Evolutionary conservation across 1,140 invertebrate genomes (phyloP).

Genomic region (Drosophila littoralis): DNA sequence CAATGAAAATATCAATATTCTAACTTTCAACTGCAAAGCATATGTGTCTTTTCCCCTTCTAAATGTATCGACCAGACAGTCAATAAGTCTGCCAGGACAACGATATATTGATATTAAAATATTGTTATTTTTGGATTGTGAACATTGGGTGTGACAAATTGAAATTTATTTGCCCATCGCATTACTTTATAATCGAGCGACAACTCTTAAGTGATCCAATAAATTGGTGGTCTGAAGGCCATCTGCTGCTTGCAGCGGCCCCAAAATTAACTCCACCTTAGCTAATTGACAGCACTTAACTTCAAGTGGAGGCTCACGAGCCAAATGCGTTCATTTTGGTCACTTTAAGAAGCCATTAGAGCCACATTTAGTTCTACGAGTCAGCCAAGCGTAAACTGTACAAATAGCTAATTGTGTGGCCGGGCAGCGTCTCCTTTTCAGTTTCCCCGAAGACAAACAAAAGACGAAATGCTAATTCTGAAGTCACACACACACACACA

Average conservation of each 20-base stretch:
- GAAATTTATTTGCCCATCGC: background rate
- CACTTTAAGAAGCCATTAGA: slow-evolving; percentile 72
- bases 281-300: slow-evolving; percentile 56
- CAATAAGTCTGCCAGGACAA: too few relatives aligned
- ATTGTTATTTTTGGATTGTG: too few relatives aligned
- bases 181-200: background rate
- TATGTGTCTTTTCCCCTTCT: too few relatives aligned
- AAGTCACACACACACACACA: background rate
- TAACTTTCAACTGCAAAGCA: too few relatives aligned
- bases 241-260: background rate
- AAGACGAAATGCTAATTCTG: slow-evolving; percentile 63
- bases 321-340: slow-evolving; percentile 67
- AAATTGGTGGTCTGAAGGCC: slow-evolving; percentile 18
- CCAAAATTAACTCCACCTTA: slow-evolving; percentile 19
- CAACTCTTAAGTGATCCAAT: slow-evolving; percentile 25
- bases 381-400: slow-evolving; percentile 67
- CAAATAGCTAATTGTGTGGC: slow-evolving; percentile 38
- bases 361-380: slow-evolving; percentile 18
- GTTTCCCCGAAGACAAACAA: slow-evolving; percentile 25
- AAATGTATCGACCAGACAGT: too few relatives aligned
- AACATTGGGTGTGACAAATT: too few relatives aligned
- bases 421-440: slow-evolving; percentile 16
- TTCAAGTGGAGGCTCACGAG: slow-evolving; percentile 51
- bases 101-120: too few relatives aligned
- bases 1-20: too few relatives aligned